Conservation (phyloP, 1,140 invertebrate genomes). For the Ceratosolen fusciceps region DNA sequence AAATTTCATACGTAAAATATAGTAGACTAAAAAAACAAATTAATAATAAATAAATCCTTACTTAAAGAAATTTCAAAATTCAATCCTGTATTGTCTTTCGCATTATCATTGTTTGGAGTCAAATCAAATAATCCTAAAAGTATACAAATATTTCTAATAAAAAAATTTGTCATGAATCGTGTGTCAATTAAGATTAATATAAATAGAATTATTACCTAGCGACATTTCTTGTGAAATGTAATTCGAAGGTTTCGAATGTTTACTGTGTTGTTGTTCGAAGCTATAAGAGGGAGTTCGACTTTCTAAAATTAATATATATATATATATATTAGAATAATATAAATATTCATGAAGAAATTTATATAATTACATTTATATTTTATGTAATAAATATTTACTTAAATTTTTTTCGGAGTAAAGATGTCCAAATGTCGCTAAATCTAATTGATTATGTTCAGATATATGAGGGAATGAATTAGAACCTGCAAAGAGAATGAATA, state of each 20-base stretch:
- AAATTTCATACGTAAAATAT: no score
- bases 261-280: conserved; percentile 18
- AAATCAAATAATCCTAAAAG: conserved; percentile 29
- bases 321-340: no score
- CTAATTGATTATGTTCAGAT: no score
- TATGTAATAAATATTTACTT: no score
- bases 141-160: background rate
- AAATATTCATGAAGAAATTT: no score
- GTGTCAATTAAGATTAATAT: background rate
- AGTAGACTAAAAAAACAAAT: no score
- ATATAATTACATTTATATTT: no score
- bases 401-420: no score
- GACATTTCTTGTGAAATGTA: background rate
- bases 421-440: no score
- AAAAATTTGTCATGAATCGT: background rate
- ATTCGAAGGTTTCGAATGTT: background rate
- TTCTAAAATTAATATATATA: conserved; percentile 5
- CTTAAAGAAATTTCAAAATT: conserved; percentile 5
- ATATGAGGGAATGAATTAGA: no score
- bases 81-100: background rate
- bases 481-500: no score
- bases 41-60: no score
- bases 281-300: background rate
- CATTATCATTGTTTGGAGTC: conserved; percentile 1
- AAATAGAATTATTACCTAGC: conserved; percentile 16